Percentiles rank a stretch among this genome's conserved stretches.
Evolutionary conservation across 2,888 invertebrate species (phyloP).

Genomic region (Dynastes maya): DNA sequence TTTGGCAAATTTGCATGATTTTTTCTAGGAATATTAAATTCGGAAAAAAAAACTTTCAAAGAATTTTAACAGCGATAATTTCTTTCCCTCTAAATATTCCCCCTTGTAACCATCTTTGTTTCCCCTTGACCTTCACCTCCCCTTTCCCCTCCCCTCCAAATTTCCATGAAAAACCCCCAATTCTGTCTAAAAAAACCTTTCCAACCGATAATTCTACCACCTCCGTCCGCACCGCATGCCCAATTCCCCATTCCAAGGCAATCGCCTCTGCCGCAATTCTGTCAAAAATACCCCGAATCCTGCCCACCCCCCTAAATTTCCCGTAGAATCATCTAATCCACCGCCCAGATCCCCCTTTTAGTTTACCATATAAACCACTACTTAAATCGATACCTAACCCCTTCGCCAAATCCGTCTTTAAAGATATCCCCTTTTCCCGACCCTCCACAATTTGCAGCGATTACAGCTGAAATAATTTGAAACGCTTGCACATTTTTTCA

Average conservation of each 20-base stretch:
- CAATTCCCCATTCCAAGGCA: not conserved
- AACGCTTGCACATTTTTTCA: conserved; percentile 7
- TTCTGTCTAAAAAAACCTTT: conserved; percentile 21
- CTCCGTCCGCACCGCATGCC: not conserved
- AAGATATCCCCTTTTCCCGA: too few species aligned
- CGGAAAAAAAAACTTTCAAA: too few species aligned
- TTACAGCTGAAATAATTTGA: not conserved
- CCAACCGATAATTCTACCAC: conserved; percentile 1
- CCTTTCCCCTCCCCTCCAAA: conserved; percentile 49
- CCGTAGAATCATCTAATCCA: not conserved
- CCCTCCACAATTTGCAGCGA: conserved; percentile 6
- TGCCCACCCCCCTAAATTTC: not conserved
- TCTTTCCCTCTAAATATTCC: too few species aligned
- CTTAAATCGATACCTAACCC: too few species aligned
- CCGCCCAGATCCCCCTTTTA: not conserved
- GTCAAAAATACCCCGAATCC: not conserved
- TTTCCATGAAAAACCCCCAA: conserved; percentile 32
- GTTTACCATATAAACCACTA: not conserved
- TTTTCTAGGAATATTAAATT: too few species aligned
- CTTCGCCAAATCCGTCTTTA: not conserved
- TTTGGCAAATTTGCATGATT: too few species aligned
- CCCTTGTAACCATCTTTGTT: not conserved
- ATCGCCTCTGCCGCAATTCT: not conserved
- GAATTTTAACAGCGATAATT: too few species aligned
- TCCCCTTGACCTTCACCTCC: conserved; percentile 52